These are phyloP conservation scores for Drosophila picticornis DNA, from an alignment of 2,888 invertebrate genomes.

Conservation along the genomic window DNA sequence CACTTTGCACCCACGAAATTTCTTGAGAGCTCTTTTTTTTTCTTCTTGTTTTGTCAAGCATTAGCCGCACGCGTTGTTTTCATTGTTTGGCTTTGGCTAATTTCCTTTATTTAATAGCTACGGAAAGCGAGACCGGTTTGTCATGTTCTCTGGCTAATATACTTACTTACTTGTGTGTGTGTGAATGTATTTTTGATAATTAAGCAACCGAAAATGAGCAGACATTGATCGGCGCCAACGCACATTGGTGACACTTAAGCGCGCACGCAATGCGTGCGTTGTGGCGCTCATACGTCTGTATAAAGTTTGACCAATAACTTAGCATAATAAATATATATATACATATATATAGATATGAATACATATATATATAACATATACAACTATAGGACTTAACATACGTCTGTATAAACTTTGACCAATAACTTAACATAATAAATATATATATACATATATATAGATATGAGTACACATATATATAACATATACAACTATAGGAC, in stretches of 20 bases:
- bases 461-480: too few relatives aligned
- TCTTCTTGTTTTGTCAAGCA: background rate
- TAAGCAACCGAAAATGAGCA: conserved; percentile 53
- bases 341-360: background rate
- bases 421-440: background rate
- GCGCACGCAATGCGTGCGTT: conserved; percentile 5
- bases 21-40: conserved; percentile 8
- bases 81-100: conserved; percentile 52
- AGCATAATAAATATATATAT: background rate
- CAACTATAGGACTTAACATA: background rate
- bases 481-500: background rate
- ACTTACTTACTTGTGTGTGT: conserved; percentile 1
- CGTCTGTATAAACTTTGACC: background rate
- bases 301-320: background rate
- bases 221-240: conserved; percentile 25
- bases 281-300: background rate
- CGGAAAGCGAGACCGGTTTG: conserved; percentile 70
- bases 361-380: background rate
- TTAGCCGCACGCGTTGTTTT: conserved; percentile 20
- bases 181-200: conserved; percentile 48
- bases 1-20: conserved; percentile 53
- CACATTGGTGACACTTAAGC: conserved; percentile 7
- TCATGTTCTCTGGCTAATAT: conserved; percentile 65
- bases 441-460: background rate
- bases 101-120: conserved; percentile 54